phyloP scores from a whole-genome alignment of 2,888 invertebrate genomes.

The Pseudococcus jackbeardsleyi region DNA sequence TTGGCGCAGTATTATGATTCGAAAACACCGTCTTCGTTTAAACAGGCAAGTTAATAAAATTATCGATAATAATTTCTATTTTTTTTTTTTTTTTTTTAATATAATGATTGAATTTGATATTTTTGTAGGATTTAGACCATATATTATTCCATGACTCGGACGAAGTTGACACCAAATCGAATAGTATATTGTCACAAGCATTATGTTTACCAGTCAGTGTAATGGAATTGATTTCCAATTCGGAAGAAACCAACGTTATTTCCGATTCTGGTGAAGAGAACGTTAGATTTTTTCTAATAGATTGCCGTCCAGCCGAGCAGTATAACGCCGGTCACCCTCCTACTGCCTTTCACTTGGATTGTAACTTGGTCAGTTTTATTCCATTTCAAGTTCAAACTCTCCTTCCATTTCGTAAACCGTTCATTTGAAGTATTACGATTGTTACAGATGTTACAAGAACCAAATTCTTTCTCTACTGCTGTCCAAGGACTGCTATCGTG shows the following conservation, averaged over 20 bases:
- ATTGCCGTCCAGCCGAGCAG: constrained; percentile 96
- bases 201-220: constrained; percentile 97
- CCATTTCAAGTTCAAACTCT: background rate
- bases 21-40: constrained; percentile 93
- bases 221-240: constrained; percentile 87
- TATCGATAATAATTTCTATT: too few relatives aligned
- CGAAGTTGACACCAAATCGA: constrained; percentile 67
- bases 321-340: constrained; percentile 97
- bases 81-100: too few relatives aligned
- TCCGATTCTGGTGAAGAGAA: constrained; percentile 70
- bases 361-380: constrained; percentile 79
- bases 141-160: constrained; percentile 48
- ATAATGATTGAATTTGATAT: background rate
- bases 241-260: constrained; percentile 71
- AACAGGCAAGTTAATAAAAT: constrained; percentile 74
- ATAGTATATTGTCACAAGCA: constrained; percentile 80
- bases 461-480: constrained; percentile 92
- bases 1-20: constrained; percentile 95
- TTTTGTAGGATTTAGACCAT: constrained; percentile 35
- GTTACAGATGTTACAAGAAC: constrained; percentile 92
- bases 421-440: background rate
- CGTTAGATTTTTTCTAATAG: constrained; percentile 94
- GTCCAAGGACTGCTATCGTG: constrained; percentile 92
- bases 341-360: constrained; percentile 98
- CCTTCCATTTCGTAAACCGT: background rate